Percentiles rank a stretch among this genome's conserved stretches.
These are phyloP conservation scores for Phasia obesa DNA, from an alignment of 2,888 invertebrate species.

Conservation along the genomic window DNA sequence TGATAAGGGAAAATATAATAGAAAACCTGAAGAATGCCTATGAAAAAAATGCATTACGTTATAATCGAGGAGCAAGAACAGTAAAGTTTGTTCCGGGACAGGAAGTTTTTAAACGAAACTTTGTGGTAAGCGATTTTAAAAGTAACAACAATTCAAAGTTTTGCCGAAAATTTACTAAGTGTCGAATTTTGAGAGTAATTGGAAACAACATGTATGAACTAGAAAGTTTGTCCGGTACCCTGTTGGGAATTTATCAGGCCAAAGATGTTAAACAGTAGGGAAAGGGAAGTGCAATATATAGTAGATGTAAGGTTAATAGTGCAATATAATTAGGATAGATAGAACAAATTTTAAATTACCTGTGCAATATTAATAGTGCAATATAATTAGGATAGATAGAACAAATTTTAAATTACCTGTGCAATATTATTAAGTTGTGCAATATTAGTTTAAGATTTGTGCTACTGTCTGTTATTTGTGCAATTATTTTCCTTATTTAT, in stretches of 20 bases:
- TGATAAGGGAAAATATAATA: background rate
- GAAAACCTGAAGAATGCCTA: conserved; percentile 36
- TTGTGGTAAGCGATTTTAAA: conserved; percentile 36
- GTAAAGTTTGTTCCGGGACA: conserved; percentile 33
- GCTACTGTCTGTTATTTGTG: too few relatives aligned
- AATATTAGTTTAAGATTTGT: background rate
- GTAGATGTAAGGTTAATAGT: too few relatives aligned
- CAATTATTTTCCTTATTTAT: too few relatives aligned
- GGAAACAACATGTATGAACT: conserved; percentile 50
- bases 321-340: background rate
- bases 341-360: background rate
- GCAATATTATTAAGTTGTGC: background rate
- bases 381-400: background rate
- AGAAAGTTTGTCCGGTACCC: conserved; percentile 18
- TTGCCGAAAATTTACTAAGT: conserved; percentile 43
- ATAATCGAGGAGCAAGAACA: conserved; percentile 28
- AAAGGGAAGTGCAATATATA: too few relatives aligned
- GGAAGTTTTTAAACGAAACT: conserved; percentile 50
- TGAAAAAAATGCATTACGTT: conserved; percentile 32
- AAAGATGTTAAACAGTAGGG: too few relatives aligned
- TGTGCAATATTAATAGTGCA: background rate
- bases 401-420: background rate
- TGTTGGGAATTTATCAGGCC: background rate
- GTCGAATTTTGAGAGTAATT: conserved; percentile 23
- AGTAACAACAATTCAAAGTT: conserved; percentile 44